Base-by-base conservation (phyloP, 2,888 invertebrate genomes). In the Onchidella celtica region DNA sequence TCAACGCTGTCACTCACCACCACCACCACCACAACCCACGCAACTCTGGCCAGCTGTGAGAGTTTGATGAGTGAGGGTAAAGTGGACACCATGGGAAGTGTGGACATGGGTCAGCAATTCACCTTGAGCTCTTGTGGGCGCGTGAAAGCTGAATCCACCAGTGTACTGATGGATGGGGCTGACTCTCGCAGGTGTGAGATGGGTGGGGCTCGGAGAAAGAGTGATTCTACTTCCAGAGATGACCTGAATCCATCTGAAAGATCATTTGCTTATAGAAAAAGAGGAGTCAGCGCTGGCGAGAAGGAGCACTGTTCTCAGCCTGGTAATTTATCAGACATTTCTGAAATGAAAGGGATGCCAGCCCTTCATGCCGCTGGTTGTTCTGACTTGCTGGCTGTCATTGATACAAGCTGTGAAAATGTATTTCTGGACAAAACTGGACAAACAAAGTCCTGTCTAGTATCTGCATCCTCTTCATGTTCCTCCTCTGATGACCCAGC, bases 61-160 rank as follows among this genome's bases (percentile, higher is more conserved):
- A 80, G 80, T 36, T 24, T 80, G 57, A 55, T 63, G 63, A 74
- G 74, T 29, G 80, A 80, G 38, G 80, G 70, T 3, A 57, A 61
- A 27, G 61, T 40, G n/a, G 77, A 77, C 24, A 47, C 57, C 9
- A 21, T 36, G 11, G 77, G 36, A 24, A 47, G 27, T n/a, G 17
- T 55, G 27, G 68, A 27, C 36, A 40, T 47, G 27, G 40, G 80
- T 11, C 27, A 72, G 21, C 2, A 27, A 9, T 47, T 68, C 68
- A 55, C 2, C 38, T 55, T 68, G 9, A 24, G 21, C 57, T n/a
- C 27, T 38, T 21, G 74, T 27, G 24, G 61, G 57, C n/a, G 74
- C 4, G 27, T 74, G 32, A 81, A 81, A 55, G 81, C 81, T 14
- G 81, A 81, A 21, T 81, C 81, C 3, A 81, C 81, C 17, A 81